Percentiles rank a stretch among this genome's conserved stretches.
phyloP scores from a whole-genome alignment of 2,797 vertebrate species.

The Nothura maculosa region DNA sequence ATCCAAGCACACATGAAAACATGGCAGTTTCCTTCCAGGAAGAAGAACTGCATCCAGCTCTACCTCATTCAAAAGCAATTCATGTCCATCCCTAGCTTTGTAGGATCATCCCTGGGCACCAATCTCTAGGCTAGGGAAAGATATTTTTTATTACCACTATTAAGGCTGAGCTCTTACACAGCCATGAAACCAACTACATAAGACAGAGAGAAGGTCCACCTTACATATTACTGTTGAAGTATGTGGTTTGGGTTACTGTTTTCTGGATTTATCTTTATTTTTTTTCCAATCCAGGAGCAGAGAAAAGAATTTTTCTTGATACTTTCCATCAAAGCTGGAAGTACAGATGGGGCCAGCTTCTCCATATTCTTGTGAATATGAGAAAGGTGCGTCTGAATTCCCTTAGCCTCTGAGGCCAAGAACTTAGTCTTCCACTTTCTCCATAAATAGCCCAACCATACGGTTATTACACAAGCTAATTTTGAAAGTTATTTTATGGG shows the following conservation, averaged over 20 bases:
- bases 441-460: not conserved
- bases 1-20: not conserved
- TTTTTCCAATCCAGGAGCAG: not conserved
- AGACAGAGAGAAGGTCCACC: not conserved
- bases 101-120: not conserved
- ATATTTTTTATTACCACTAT: not conserved
- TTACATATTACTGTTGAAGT: not conserved
- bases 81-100: not conserved
- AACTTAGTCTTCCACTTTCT: not conserved
- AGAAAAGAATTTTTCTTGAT: not conserved
- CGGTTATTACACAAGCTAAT: not conserved
- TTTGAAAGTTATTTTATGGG: not conserved
- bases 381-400: not conserved
- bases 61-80: not conserved
- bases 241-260: accelerated
- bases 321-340: not conserved
- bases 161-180: not conserved
- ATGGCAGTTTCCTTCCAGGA: not conserved
- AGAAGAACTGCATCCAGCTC: not conserved
- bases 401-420: not conserved
- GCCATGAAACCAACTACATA: not conserved
- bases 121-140: not conserved
- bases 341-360: not conserved
- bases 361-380: not conserved
- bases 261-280: not conserved